Percentiles rank a stretch among this genome's conserved stretches.
Conservation (phyloP, 2,797 vertebrate genomes). For the Salmo trutta region DNA sequence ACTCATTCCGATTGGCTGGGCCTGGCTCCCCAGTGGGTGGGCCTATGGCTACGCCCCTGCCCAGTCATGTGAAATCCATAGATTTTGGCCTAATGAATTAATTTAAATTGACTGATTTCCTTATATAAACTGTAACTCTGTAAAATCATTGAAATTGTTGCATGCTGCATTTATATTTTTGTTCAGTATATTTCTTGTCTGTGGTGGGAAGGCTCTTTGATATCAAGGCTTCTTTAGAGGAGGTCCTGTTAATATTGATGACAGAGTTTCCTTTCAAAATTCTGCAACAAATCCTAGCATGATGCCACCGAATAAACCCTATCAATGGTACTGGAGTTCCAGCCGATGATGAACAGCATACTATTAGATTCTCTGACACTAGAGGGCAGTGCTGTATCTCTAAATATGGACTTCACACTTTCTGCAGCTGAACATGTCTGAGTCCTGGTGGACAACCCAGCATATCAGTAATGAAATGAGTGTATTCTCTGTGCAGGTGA, state of each 20-base stretch:
- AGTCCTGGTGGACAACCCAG: too few species aligned
- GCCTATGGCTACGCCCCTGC: too few species aligned
- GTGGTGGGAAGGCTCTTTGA: not conserved
- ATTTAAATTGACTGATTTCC: too few species aligned
- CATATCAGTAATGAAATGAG: not conserved
- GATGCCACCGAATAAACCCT: not conserved
- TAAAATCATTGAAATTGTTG: too few species aligned
- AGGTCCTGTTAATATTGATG: not conserved
- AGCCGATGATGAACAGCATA: not conserved
- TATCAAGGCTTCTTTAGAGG: not conserved
- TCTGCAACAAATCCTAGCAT: not conserved
- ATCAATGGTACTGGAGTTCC: not conserved
- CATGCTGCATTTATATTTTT: too few species aligned
- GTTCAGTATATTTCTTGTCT: not conserved
- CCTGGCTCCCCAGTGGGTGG: too few species aligned
- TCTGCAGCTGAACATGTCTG: not conserved
- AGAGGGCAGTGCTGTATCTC: constrained; percentile 8
- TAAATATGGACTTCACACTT: not conserved
- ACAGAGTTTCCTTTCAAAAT: not conserved
- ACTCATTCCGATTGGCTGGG: too few species aligned
- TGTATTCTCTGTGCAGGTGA: not conserved
- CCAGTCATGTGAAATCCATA: too few species aligned
- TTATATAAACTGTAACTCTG: too few species aligned
- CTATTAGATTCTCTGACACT: not conserved
- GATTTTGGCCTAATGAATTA: too few species aligned